Evolutionary conservation across 2,113 vertebrate species (phyloP).

Genomic region (Neolamprologus ventralis): DNA sequence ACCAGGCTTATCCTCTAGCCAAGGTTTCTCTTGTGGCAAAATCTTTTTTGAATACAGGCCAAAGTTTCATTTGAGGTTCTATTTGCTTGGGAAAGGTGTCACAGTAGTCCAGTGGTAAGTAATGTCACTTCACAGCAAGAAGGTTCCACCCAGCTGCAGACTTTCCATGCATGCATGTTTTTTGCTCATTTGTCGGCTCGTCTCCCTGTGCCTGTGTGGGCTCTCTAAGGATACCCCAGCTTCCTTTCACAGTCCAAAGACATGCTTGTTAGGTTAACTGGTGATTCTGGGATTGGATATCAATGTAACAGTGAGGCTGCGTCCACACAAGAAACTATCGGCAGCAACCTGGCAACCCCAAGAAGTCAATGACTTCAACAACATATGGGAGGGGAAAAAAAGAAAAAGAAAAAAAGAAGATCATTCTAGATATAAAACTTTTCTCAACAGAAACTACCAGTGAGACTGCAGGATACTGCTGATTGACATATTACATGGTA

Average conservation of each 20-base stretch:
- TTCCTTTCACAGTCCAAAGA: background rate
- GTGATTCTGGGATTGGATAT: background rate
- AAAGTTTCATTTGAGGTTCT: background rate
- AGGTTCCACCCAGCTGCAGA: background rate
- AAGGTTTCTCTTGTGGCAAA: background rate
- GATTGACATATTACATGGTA: background rate
- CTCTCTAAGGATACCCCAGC: background rate
- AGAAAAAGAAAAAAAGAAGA: background rate
- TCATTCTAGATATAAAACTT: background rate
- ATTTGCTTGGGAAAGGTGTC: background rate
- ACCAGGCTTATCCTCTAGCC: background rate
- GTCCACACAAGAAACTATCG: background rate
- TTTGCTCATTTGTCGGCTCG: background rate
- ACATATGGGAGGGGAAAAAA: background rate
- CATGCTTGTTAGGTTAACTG: background rate
- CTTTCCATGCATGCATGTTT: background rate
- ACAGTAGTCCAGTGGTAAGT: background rate
- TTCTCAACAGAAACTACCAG: background rate
- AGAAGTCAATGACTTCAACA: background rate
- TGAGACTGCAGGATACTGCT: background rate
- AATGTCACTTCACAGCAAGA: background rate
- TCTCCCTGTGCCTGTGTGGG: background rate
- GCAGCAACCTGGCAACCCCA: background rate
- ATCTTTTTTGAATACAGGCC: background rate
- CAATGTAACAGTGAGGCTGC: background rate